Base-by-base conservation (phyloP, 2,888 invertebrate genomes). In the Prosopocoilus inquinatus region DNA sequence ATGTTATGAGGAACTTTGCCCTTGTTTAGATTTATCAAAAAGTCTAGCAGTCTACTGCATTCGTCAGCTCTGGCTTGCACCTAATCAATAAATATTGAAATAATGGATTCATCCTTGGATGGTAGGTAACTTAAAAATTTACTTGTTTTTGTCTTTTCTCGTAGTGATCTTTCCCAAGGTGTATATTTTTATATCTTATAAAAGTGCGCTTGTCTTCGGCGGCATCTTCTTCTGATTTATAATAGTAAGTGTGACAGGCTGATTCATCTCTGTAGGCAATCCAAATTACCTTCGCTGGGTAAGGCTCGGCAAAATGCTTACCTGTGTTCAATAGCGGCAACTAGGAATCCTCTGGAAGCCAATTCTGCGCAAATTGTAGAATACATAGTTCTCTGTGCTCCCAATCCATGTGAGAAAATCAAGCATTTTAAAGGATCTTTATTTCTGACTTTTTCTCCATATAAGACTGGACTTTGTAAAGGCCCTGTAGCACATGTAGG, bases 261-360 rank as follows among this genome's bases (percentile, higher is more conserved):
- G 81, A 80, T 53, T 71, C 65, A 58, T 77, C 78, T 51, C 76
- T 76, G 39, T 53, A 67, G 64, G 52, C 45, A 44, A 9, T 2
- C 28, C 39, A 47, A n/a, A 20, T n/a, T 8, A 15, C 7, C 3
- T 38, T 11, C 38, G 38, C 11, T 4, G 9, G 4, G 11, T 38
- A 12, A 12, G 38, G 38, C 11, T 1, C 9, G 1, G 1, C 11
- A 12, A 38, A 12, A 8, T 41, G 41, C 38, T 47, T 67, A 83
- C 83, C 82, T 82, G 73, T 87, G 87, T 71, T 87, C 87, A 12
- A 86, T 66, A n/a, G 82, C 82, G 2, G 82, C 84, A 0, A 87
- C 84, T 8, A 87, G 72, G 70, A 81, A 86, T 2, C 87, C 87
- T 64, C 83, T 79, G 1, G 85, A 85, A 1, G 87, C 86, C 51